These are phyloP conservation scores for Perizoma affinitatum DNA, from an alignment of 2,888 invertebrate genomes.

Conservation along the genomic window DNA sequence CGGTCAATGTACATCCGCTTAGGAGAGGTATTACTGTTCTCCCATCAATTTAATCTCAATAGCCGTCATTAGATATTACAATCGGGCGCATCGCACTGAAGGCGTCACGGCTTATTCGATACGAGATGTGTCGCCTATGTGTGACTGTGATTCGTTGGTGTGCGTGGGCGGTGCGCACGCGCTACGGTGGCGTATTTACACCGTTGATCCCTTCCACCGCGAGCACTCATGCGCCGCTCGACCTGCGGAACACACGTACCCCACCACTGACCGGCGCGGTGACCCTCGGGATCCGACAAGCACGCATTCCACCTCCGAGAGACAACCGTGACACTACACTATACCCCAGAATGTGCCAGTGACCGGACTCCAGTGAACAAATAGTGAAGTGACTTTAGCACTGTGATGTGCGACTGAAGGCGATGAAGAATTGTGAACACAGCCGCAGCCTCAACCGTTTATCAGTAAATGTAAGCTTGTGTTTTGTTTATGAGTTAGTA, in stretches of 20 bases:
- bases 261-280: conserved; percentile 63
- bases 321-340: conserved; percentile 58
- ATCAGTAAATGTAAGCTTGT: conserved; percentile 77
- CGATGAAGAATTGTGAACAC: conserved; percentile 61
- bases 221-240: conserved; percentile 81
- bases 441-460: conserved; percentile 80
- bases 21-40: conserved; percentile 50
- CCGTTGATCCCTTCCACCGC: conserved; percentile 81
- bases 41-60: conserved; percentile 56
- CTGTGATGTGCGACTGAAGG: conserved; percentile 77
- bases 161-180: conserved; percentile 73
- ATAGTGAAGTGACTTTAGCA: conserved; percentile 73
- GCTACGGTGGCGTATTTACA: conserved; percentile 78
- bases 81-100: conserved; percentile 44
- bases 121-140: conserved; percentile 43
- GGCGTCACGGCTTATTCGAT: conserved; percentile 45
- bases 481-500: conserved; percentile 57
- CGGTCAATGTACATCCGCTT: conserved; percentile 50
- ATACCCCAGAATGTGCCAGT: conserved; percentile 74
- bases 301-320: conserved; percentile 52
- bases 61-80: conserved; percentile 50
- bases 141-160: conserved; percentile 52
- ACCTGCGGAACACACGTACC: conserved; percentile 78
- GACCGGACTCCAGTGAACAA: conserved; percentile 66
- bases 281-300: conserved; percentile 60